Evolutionary conservation across 2,888 invertebrate genomes (phyloP).

Genomic region (Agelastica alni): DNA sequence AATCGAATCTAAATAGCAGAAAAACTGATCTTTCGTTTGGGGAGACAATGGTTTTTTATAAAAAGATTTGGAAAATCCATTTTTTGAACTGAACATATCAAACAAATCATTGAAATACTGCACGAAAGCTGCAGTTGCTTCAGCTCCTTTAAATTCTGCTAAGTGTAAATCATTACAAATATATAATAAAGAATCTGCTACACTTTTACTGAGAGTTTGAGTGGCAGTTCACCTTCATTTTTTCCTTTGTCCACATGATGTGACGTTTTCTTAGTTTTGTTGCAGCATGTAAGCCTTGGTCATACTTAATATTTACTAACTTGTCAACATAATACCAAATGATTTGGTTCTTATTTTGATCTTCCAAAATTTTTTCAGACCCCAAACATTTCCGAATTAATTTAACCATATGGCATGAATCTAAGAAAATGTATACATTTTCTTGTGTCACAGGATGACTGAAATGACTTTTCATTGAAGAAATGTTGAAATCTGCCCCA

Average conservation of each 20-base stretch:
- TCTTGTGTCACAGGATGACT: slow-evolving; percentile 27
- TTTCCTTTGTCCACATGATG: slow-evolving; percentile 31
- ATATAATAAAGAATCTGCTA: slow-evolving; percentile 17
- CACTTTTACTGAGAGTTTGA: slow-evolving; percentile 32
- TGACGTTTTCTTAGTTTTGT: slow-evolving; percentile 34
- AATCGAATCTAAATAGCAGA: background rate
- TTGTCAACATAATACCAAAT: slow-evolving; percentile 32
- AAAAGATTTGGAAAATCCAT: too few relatives aligned
- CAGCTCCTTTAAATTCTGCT: slow-evolving; percentile 8
- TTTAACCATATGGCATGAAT: slow-evolving; percentile 42
- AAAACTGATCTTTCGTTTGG: slow-evolving; percentile 1
- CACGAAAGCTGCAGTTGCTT: slow-evolving; percentile 15
- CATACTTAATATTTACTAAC: slow-evolving; percentile 29
- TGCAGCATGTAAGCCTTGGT: slow-evolving; percentile 32
- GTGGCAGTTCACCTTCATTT: slow-evolving; percentile 37
- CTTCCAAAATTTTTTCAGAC: slow-evolving; percentile 20
- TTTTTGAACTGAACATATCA: slow-evolving; percentile 17
- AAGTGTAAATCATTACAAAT: slow-evolving; percentile 11
- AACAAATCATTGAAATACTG: slow-evolving; percentile 18
- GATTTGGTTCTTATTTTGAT: slow-evolving; percentile 25
- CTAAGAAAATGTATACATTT: slow-evolving; percentile 32
- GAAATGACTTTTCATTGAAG: slow-evolving; percentile 18
- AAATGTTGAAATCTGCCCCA: background rate
- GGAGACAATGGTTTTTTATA: slow-evolving; percentile 1
- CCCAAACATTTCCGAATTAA: slow-evolving; percentile 37